Evolutionary conservation across 2,888 invertebrate species (phyloP), one percentile per base, ranked within the genome.

Genomic region (Dendrolimus houi): DNA sequence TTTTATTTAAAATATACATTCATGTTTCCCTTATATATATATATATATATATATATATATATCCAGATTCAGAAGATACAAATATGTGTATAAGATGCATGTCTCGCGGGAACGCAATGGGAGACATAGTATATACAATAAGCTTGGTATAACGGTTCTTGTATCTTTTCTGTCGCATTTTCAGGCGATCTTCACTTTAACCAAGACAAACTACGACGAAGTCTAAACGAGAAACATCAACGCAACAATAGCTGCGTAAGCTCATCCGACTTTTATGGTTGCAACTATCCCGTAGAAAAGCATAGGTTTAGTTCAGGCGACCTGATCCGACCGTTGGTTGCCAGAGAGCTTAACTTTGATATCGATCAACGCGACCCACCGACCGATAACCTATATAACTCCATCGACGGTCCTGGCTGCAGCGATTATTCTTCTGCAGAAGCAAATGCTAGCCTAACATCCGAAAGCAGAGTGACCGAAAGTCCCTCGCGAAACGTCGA

Each of bases 401-500:
- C 87, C 9, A 85, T 86, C 56, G 85, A 90, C 59, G 81, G 83
- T 3, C 79, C 83, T 9, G 79, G 72, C 1, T 79, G 76, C 59
- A 82, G 79, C 56, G 81, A 84, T 57, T 83, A 85, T 56, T 79
- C 82, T 0, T 82, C 81, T 6, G 77, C 83, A 1, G 87, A 85
- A 7, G 75, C 81, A 8, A 81, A 81, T 63, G 73, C 69, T 47
- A 83, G 73, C 71, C 68, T 74, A 55, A 77, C 71, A 58, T 79
- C 77, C 56, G 89, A 83, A 66, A 83, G 79, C 73, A 85, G 85
- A 73, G 82, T 76, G 69, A 87, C 77, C 59, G 93, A 88, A 54
- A 93, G 93, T 72, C 93, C 93, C 1, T 91, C 92, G 29, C 92
- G 94, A 63, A 95, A 95, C 66, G 85, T 96, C n/a, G 97, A 97